A percentile compares a stretch with the other conserved stretches of the same genome.
Evolutionary conservation across 2,888 invertebrate species (phyloP).

Genomic region (Stenichneumon culpator): DNA sequence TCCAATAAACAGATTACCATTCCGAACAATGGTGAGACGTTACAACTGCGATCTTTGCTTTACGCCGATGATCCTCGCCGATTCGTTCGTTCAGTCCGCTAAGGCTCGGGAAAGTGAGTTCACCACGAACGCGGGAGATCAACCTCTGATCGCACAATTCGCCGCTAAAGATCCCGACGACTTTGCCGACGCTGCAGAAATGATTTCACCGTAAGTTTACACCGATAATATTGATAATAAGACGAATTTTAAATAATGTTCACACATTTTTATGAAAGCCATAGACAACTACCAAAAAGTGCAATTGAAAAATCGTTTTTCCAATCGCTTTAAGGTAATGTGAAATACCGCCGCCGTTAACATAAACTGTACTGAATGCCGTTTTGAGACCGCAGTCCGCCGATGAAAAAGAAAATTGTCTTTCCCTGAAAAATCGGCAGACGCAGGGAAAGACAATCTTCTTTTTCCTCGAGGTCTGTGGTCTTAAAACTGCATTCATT

Average conservation of each 20-base stretch:
- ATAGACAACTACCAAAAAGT: neutral
- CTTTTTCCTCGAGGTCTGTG: too few relatives aligned
- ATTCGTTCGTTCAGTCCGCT: constrained; percentile 95
- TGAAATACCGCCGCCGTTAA: too few relatives aligned
- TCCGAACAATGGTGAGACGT: constrained; percentile 90
- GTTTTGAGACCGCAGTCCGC: too few relatives aligned
- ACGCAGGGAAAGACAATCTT: too few relatives aligned
- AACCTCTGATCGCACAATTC: constrained; percentile 97
- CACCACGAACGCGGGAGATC: constrained; percentile 90
- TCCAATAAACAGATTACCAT: constrained; percentile 80
- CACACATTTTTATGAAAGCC: neutral
- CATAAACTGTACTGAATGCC: too few relatives aligned
- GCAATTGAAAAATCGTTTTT: neutral
- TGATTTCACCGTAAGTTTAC: constrained; percentile 91
- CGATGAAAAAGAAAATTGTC: too few relatives aligned
- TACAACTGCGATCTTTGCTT: constrained; percentile 96
- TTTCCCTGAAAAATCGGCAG: too few relatives aligned
- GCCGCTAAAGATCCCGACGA: constrained; percentile 94
- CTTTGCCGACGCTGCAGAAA: constrained; percentile 93
- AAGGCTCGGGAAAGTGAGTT: constrained; percentile 95
- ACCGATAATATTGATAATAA: constrained; percentile 15
- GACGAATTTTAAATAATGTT: neutral
- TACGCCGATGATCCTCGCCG: constrained; percentile 98
- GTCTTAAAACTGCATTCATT: too few relatives aligned
- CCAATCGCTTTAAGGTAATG: neutral